Evolutionary conservation across 2,888 invertebrate species (phyloP).

Genomic region (Cerastis leucographa): DNA sequence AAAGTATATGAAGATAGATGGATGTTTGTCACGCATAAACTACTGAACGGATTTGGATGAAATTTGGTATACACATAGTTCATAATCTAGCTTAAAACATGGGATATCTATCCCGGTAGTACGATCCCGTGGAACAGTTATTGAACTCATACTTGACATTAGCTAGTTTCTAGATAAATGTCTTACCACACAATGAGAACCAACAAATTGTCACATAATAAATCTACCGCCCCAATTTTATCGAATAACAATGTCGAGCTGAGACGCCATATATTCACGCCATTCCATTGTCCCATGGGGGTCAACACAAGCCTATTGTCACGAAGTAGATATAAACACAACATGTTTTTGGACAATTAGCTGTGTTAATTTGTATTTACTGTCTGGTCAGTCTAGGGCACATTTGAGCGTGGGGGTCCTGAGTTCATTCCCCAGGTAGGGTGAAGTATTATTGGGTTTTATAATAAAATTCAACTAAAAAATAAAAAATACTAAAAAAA

Average conservation of each 20-base stretch:
- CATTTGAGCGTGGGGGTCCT: background rate
- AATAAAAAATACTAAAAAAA: no score
- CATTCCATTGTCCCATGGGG: background rate
- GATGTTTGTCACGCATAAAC: background rate
- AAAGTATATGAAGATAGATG: no score
- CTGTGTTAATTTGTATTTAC: background rate
- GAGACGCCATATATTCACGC: slow-evolving; percentile 30
- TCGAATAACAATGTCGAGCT: slow-evolving; percentile 1
- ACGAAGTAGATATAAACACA: slow-evolving; percentile 29
- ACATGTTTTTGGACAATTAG: slow-evolving; percentile 8
- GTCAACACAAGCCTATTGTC: background rate
- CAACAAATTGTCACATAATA: slow-evolving; percentile 11
- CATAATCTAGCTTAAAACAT: background rate
- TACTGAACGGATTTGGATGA: background rate
- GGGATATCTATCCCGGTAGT: background rate
- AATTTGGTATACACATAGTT: background rate
- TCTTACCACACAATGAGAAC: background rate
- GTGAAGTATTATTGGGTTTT: background rate
- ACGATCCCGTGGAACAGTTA: background rate
- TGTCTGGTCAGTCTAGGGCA: background rate
- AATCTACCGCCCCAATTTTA: slow-evolving; percentile 19
- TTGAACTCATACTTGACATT: background rate
- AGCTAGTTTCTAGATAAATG: background rate
- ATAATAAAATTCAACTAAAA: background rate
- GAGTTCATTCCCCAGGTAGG: background rate